A percentile compares a stretch with the other conserved stretches of the same genome.
Conservation (phyloP, 2,797 vertebrate genomes). For the Myotis vivesi region DNA sequence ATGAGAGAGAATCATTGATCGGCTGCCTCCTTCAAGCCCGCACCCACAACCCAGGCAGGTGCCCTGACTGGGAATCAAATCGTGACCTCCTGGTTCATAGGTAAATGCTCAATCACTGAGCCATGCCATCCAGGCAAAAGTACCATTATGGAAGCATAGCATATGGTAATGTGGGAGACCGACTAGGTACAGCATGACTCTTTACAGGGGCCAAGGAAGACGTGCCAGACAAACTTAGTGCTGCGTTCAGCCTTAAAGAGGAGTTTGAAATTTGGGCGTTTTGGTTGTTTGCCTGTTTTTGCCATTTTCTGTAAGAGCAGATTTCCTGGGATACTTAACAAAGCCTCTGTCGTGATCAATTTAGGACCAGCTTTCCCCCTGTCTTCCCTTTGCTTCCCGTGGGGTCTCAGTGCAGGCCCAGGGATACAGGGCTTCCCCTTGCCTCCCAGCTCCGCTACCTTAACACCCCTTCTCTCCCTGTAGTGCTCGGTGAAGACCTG, state of each 20-base stretch:
- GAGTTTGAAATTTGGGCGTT: not conserved
- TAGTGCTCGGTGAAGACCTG: constrained; percentile 99
- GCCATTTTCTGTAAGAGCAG: constrained; percentile 14
- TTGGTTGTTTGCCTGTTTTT: not conserved
- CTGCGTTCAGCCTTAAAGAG: constrained; percentile 37
- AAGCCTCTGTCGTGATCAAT: not conserved
- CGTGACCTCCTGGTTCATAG: too few relatives aligned
- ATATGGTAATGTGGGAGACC: not conserved
- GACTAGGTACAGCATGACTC: constrained; percentile 15
- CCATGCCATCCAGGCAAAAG: too few relatives aligned
- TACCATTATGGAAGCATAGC: not conserved
- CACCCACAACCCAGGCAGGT: too few relatives aligned
- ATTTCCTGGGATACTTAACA: constrained; percentile 25
- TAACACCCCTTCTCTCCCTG: constrained; percentile 51
- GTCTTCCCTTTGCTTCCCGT: constrained; percentile 18
- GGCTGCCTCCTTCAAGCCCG: too few relatives aligned
- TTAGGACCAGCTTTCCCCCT: not conserved
- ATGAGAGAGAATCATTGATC: too few relatives aligned
- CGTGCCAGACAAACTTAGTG: constrained; percentile 19
- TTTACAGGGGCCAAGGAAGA: not conserved
- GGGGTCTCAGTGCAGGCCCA: not conserved
- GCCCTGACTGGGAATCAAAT: too few relatives aligned
- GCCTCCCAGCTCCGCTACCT: not conserved
- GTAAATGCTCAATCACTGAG: too few relatives aligned
- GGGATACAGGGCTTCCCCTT: not conserved